Conservation (phyloP, 2,888 invertebrate species). For the Eupithecia dodoneata region DNA sequence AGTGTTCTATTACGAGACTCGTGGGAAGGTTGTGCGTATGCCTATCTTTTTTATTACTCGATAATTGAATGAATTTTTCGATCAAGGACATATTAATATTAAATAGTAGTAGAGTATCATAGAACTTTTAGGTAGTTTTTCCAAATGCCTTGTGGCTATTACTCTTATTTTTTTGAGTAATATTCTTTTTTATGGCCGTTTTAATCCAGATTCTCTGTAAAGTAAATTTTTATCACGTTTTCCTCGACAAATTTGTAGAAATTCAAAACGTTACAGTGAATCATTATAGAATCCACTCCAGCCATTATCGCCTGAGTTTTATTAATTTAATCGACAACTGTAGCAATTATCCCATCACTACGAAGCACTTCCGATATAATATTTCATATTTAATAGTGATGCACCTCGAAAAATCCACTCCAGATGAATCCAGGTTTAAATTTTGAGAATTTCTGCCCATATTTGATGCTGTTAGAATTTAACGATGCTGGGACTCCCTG, state of each 20-base stretch:
- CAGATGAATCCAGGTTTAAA: constrained; percentile 61
- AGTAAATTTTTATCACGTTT: no score
- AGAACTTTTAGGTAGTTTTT: no score
- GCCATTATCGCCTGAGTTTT: neutral
- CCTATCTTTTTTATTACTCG: no score
- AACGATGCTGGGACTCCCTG: constrained; percentile 34
- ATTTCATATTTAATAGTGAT: constrained; percentile 79
- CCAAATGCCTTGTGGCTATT: no score
- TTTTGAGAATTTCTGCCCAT: constrained; percentile 50
- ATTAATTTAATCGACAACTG: neutral
- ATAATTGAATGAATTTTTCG: no score
- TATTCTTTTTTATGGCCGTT: neutral
- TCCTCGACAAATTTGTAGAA: neutral
- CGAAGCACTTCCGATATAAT: constrained; percentile 67
- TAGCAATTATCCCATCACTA: constrained; percentile 51
- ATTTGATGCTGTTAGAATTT: constrained; percentile 49
- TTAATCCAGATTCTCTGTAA: neutral
- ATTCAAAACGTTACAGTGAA: no score
- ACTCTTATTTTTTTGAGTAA: neutral
- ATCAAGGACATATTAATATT: no score
- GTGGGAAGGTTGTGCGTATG: no score
- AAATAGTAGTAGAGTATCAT: no score
- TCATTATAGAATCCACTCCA: no score
- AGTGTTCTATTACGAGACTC: no score
- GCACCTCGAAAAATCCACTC: constrained; percentile 68